phyloP scores from a whole-genome alignment of 2,113 vertebrate genomes.

The Halcyon senegalensis region DNA sequence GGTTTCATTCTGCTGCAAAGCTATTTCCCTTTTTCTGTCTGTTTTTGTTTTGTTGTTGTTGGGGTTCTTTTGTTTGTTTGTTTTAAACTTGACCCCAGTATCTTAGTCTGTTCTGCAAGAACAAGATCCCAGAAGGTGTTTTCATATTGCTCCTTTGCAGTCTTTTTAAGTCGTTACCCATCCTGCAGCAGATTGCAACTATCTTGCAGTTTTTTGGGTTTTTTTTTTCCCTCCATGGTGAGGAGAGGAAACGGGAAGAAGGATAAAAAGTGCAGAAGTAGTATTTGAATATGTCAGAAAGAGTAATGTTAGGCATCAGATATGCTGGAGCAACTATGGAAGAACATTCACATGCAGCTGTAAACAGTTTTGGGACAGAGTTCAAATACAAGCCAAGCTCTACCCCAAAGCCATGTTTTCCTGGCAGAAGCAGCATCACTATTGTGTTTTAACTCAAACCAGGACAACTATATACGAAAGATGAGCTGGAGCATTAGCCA shows the following conservation, averaged over 20 bases:
- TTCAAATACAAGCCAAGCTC: neutral
- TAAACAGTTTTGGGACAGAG: neutral
- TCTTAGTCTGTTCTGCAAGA: neutral
- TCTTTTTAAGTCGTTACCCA: neutral
- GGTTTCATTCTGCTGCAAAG: neutral
- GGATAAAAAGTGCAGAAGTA: neutral
- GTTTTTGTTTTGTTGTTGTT: no score
- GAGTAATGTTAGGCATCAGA: neutral
- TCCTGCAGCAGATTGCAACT: neutral
- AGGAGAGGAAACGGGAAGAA: neutral
- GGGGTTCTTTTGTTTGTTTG: no score
- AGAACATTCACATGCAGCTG: neutral
- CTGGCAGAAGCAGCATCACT: neutral
- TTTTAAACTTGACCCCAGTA: neutral
- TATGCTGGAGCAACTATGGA: neutral
- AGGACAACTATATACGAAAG: neutral
- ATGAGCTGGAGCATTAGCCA: neutral
- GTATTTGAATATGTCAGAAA: neutral
- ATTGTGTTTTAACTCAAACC: no score
- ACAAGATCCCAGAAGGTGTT: neutral
- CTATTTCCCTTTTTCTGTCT: neutral
- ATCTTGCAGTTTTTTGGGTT: neutral
- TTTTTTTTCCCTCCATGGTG: neutral
- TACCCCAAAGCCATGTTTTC: neutral
- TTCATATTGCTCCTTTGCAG: neutral